These are phyloP conservation scores for Cyclura pinguis DNA, from an alignment of 2,797 vertebrate genomes.

Conservation along the genomic window DNA sequence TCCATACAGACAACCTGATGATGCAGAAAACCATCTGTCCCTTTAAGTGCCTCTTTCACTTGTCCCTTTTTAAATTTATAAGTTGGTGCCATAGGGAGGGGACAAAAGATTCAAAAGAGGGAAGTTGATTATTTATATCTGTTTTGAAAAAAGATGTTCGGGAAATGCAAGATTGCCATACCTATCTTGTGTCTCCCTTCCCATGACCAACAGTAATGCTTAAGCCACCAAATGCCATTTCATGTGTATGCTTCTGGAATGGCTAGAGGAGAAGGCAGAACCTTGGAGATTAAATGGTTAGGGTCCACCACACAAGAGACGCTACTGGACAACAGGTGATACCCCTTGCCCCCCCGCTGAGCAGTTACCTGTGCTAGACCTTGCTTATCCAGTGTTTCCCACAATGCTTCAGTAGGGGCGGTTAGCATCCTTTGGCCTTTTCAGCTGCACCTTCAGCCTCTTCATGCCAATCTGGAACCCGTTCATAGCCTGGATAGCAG, in stretches of 20 bases:
- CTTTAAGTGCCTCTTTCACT: background rate
- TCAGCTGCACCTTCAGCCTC: conserved; percentile 99
- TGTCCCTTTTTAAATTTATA: background rate
- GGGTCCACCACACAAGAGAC: conserved; percentile 64
- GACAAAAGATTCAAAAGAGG: background rate
- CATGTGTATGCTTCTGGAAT: background rate
- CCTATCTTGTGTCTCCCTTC: conserved; percentile 52
- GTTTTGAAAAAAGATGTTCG: background rate
- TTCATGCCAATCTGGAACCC: conserved; percentile 99
- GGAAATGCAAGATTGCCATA: background rate
- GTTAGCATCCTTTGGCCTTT: conserved; percentile 99
- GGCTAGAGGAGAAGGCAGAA: conserved; percentile 61
- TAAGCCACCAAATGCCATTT: conserved; percentile 20
- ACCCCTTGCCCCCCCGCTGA: conserved; percentile 37
- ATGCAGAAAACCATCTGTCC: no score
- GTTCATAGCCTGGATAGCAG: conserved; percentile 99
- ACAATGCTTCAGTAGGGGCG: conserved; percentile 91
- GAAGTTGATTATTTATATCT: background rate
- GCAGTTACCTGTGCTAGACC: conserved; percentile 87
- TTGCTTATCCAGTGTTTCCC: conserved; percentile 80
- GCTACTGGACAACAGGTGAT: conserved; percentile 57
- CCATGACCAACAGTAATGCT: conserved; percentile 21
- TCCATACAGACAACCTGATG: conserved; percentile 21
- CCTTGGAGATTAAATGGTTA: conserved; percentile 58
- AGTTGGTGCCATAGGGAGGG: background rate